Base-by-base conservation (phyloP, 2,888 invertebrate genomes). In the Eupithecia subfuscata region DNA sequence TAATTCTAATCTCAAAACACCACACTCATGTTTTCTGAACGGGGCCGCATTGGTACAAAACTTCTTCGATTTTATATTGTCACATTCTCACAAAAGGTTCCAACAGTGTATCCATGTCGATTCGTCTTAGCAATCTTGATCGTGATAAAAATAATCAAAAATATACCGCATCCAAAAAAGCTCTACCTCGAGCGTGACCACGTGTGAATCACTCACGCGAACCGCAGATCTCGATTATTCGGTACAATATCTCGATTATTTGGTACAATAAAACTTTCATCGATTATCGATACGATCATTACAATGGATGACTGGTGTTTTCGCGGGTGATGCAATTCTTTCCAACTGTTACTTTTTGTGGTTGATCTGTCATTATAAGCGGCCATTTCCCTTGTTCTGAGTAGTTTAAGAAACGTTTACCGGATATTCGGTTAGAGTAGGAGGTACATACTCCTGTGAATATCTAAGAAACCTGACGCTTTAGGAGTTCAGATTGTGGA, bases 241-340 rank as follows among this genome's bases (percentile, higher is more conserved):
- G 74, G 34, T 63, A 71, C 76, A 64, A 71, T 76, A 74, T 74
- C 77, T 75, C 74, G 70, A 77, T 75, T 22, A 77, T 77, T 77
- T 70, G 77, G 40, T 56, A 73, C 77, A 63, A 73, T 77, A 75
- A 76, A 77, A 77, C 77, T 77, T 77, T 77, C 77, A 70, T 75
- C 70, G 63, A 75, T 73, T 52, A 75, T 70, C 48, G 63, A 72
- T 77, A 75, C 8, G 68, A 68, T 75, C 71, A 56, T 71, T 60
- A 30, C 64, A 30, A 67, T 22, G 37, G 40, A 72, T 67, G 72
- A 72, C 37, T 72, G 40, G 45, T 16, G 74, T 69, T 73, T 74
- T 76, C 68, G 48, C 73, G 43, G 63, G 71, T 73, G 73, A 73
- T 40, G 70, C 65, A 68, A 73, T 43, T 48, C 16, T 60, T 12